Evolutionary conservation across 2,113 vertebrate genomes (phyloP), one percentile per base, ranked within the genome.

Genomic region (Muntiacus muntjak): DNA sequence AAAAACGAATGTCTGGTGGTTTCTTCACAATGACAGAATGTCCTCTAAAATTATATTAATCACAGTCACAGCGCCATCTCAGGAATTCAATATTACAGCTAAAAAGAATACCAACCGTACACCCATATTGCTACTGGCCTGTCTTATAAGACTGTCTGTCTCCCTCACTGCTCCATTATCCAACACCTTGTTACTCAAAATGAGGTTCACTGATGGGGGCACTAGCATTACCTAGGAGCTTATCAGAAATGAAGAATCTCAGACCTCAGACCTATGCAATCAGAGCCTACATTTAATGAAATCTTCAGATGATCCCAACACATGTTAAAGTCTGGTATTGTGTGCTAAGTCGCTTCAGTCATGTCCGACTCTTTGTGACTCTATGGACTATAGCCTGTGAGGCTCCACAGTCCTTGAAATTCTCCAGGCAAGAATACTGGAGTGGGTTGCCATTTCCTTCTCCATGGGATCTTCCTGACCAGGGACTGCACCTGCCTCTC

Each of bases 1-100:
- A 76, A 87, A 82, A 93, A 84, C 1, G 87, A 83, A 87, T 13
- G 13, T 67, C 30, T 50, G 40, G 25, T 91, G 50, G 36, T 58
- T 90, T 90, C 62, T 85, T 96, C 30, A 64, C 43, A 96, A 79
- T 84, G 57, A 54, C 17, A 97, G 55, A 30, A 30, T 89, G 6
- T 50, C 45, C 79, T 91, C 36, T 87, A 79, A 91, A 89, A 95
- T 62, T 90, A 62, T 7, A 50, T 71, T 58, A 87, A 54, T 86
- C 54, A 74, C 40, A 95, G 84, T 40, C n/a, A 58, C 15, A 89
- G 6, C 47, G 28, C 12, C 57, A 83, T 33, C 84, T 90, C 19
- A 85, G 83, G 19, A 12, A 62, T 93, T 79, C 88, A 78, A 26
- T 82, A 50, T 62, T 55, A 52, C 3, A 90, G 43, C 33, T 57